Conservation (phyloP, 2,888 invertebrate species). For the Panzeria rudis region DNA sequence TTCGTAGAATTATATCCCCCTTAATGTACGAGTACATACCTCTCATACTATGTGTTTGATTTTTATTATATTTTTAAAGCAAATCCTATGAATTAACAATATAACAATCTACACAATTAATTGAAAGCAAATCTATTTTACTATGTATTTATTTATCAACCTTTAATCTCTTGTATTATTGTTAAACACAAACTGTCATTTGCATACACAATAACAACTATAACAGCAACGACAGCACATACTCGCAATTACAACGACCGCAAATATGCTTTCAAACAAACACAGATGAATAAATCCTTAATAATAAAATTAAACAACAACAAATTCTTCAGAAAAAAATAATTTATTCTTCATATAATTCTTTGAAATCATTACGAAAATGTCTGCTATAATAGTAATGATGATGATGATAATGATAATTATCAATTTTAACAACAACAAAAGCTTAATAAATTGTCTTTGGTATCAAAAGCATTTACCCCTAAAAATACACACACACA, state of each 20-base stretch:
- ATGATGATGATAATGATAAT: slow-evolving; percentile 20
- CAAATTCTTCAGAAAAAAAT: neutral
- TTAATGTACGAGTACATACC: too few relatives aligned
- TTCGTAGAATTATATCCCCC: too few relatives aligned
- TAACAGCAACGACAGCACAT: neutral
- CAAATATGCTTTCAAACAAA: neutral
- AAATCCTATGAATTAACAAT: too few relatives aligned
- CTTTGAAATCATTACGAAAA: neutral
- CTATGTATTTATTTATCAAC: neutral
- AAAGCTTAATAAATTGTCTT: neutral
- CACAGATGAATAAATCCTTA: neutral
- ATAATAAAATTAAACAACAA: slow-evolving; percentile 11
- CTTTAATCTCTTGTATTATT: slow-evolving; percentile 1
- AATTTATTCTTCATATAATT: slow-evolving; percentile 1
- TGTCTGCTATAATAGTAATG: neutral
- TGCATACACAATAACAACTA: neutral
- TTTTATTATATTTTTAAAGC: too few relatives aligned
- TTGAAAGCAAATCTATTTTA: slow-evolving; percentile 8
- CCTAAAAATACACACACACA: neutral
- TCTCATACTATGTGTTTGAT: too few relatives aligned
- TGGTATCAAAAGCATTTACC: neutral
- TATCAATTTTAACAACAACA: slow-evolving; percentile 15
- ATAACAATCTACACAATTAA: too few relatives aligned
- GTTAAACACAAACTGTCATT: neutral
- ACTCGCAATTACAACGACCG: neutral